Evolutionary conservation across 2,113 vertebrate genomes (phyloP).

Genomic region (Odontophorus gujanensis): DNA sequence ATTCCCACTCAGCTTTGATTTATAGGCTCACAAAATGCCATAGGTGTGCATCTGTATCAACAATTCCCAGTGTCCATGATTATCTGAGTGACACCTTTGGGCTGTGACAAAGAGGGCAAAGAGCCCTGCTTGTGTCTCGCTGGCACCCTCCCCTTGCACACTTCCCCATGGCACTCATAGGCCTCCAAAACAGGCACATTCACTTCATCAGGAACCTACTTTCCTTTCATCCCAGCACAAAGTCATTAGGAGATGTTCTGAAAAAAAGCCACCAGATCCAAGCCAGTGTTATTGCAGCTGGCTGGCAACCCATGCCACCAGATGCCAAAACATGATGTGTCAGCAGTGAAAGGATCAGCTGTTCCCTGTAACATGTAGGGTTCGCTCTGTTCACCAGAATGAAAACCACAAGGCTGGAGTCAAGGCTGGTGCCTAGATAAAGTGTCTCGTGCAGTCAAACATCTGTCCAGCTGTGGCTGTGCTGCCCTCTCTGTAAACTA

Average conservation of each 20-base stretch:
- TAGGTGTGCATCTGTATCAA: background rate
- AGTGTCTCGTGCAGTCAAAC: background rate
- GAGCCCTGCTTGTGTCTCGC: no score
- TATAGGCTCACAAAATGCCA: background rate
- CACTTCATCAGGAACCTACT: background rate
- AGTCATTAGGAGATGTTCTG: background rate
- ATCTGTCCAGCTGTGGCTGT: conserved; percentile 24
- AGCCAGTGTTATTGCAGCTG: background rate
- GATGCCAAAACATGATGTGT: background rate
- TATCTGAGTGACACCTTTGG: background rate
- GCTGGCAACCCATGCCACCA: background rate
- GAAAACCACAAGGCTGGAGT: background rate
- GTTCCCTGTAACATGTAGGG: background rate
- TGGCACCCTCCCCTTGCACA: background rate
- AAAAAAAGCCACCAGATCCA: background rate
- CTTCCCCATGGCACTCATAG: background rate
- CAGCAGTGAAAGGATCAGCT: background rate
- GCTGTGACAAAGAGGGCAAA: background rate
- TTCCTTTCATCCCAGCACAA: background rate
- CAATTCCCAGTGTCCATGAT: background rate
- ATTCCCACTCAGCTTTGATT: background rate
- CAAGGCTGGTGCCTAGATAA: conserved; percentile 15
- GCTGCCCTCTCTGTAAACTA: background rate
- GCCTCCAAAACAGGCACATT: background rate
- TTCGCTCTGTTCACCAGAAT: background rate